Percentiles rank a stretch among this genome's conserved stretches.
Conservation (phyloP, 1,140 invertebrate genomes). For the Galleria mellonella region DNA sequence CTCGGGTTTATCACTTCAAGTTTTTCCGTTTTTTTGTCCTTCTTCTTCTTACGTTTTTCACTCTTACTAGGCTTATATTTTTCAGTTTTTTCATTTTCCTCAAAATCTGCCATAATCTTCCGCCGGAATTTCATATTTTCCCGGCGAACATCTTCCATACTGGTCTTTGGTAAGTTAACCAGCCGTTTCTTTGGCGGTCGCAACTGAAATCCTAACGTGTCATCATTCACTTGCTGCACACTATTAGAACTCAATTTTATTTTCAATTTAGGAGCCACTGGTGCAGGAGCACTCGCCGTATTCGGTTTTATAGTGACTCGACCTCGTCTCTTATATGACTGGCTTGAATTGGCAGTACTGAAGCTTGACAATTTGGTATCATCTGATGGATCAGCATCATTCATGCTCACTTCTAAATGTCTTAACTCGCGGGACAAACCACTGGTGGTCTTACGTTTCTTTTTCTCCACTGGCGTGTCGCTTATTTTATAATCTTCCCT, state of each 20-base stretch:
- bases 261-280: conserved; percentile 83
- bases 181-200: conserved; percentile 88
- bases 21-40: conserved; percentile 77
- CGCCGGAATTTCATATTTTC: conserved; percentile 93
- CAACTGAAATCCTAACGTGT: conserved; percentile 74
- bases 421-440: conserved; percentile 74
- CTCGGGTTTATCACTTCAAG: conserved; percentile 76
- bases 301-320: conserved; percentile 61
- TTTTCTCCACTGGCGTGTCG: conserved; percentile 80
- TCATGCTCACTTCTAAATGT: conserved; percentile 67
- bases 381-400: conserved; percentile 52
- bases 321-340: conserved; percentile 74
- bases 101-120: conserved; percentile 87
- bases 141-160: conserved; percentile 82
- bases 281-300: conserved; percentile 34
- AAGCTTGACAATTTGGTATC: conserved; percentile 52
- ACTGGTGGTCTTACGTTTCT: conserved; percentile 77
- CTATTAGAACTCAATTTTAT: conserved; percentile 84
- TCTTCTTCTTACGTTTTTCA: conserved; percentile 79
- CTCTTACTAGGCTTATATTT: conserved; percentile 76
- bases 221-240: conserved; percentile 71
- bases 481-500: conserved; percentile 86
- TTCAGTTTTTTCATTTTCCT: conserved; percentile 76
- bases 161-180: conserved; percentile 77
- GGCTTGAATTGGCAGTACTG: conserved; percentile 25